A percentile compares a stretch with the other conserved stretches of the same genome.
Evolutionary conservation across 2,113 vertebrate genomes (phyloP).

Genomic region (Cyphomyrus plagiostoma): DNA sequence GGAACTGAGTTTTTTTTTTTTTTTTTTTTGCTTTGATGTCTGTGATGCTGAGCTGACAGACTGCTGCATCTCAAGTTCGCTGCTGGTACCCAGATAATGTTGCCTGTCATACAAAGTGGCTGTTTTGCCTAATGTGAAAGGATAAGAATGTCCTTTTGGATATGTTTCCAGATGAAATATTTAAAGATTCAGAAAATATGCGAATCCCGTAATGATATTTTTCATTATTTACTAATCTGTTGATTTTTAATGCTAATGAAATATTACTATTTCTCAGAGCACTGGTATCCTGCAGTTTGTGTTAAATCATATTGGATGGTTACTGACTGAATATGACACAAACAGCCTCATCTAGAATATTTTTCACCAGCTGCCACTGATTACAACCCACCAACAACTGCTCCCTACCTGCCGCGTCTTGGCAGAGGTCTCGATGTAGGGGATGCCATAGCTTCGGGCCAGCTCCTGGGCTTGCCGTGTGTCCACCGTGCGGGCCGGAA

Average conservation of each 20-base stretch:
- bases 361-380: background rate
- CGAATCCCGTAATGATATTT: background rate
- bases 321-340: background rate
- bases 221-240: background rate
- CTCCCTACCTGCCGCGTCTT: conserved; percentile 88
- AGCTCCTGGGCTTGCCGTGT: conserved; percentile 92
- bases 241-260: background rate
- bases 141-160: too few species aligned
- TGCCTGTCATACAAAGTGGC: background rate
- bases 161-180: background rate
- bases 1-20: background rate
- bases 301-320: background rate
- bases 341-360: too few species aligned
- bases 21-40: background rate
- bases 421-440: conserved; percentile 93
- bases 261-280: background rate
- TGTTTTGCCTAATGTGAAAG: too few species aligned
- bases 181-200: background rate
- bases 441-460: conserved; percentile 86
- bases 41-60: background rate
- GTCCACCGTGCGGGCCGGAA: conserved; percentile 87
- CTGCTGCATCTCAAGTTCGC: background rate
- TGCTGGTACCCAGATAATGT: background rate
- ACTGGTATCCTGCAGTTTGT: background rate
- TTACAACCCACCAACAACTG: background rate